Evolutionary conservation across 2,113 vertebrate species (phyloP), one percentile per base, ranked within the genome.

Genomic region (Corythornis cristatus): DNA sequence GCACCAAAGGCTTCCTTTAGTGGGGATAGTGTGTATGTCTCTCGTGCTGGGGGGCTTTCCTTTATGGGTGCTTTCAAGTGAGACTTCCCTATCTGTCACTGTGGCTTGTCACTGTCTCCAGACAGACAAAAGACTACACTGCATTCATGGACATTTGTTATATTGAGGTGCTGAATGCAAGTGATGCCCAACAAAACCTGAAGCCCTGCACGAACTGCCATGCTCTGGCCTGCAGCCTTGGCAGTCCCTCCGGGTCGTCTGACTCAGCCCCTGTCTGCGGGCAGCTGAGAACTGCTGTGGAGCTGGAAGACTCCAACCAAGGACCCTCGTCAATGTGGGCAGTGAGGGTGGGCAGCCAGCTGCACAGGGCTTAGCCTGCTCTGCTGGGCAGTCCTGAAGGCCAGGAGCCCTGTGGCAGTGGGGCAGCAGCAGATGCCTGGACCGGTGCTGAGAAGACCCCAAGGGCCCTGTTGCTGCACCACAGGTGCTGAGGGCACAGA

Each of bases 121-220:
- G 16, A 37, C 20, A 58, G 46, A n/a, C 16, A 40, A 29, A 64
- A 31, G 51, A 17, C 42, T 3, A 2, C 0, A 5, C 22, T 3
- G 67, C 29, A 4, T 33, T 5, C 40, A 43, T 67, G 18, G 23
- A 3, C 66, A 7, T 9, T 16, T 10, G 18, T 16, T 8, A 53
- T 40, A 7, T 0, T 18, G 70, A 0, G 0, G 42, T 37, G 57
- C 70, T 25, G 43, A 56, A 31, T 0, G 21, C 65, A 25, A 42
- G 20, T n/a, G 53, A 25, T 11, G 50, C 48, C 1, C 0, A 0
- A 56, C 43, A 75, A 54, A 65, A 29, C 43, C 78, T 20, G 16
- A 13, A 54, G 18, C 50, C 8, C 31, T 3, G 3, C 0, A 1
- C 0, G 2, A 54, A 12, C 4, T 0, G 23, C 42, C 65, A 5